Percentiles rank a stretch among this genome's conserved stretches.
Conservation (phyloP, 2,888 invertebrate genomes). For the Hecatera dysodea region DNA sequence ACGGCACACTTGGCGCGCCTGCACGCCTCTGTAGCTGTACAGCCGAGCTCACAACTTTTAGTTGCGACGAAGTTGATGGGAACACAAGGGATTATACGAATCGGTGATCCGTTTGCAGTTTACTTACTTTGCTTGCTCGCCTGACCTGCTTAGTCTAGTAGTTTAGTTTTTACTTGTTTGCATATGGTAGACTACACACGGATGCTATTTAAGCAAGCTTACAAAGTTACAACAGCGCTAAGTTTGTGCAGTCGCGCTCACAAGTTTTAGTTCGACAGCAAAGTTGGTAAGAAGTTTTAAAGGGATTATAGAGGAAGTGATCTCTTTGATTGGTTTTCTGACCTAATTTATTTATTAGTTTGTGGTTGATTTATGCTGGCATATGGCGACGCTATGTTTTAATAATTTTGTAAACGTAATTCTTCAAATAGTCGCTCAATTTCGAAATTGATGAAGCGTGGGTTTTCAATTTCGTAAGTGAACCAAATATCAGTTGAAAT, state of each 20-base stretch:
- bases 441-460: constrained; percentile 29
- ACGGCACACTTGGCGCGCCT: constrained; percentile 62
- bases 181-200: constrained; percentile 36
- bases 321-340: constrained; percentile 46
- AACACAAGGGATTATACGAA: constrained; percentile 42
- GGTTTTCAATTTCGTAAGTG: constrained; percentile 28
- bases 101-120: constrained; percentile 44
- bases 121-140: constrained; percentile 21
- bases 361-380: constrained; percentile 46
- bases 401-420: constrained; percentile 24
- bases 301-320: constrained; percentile 27
- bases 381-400: constrained; percentile 16
- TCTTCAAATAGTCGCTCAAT: constrained; percentile 33
- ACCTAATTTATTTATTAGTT: constrained; percentile 37
- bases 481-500: constrained; percentile 26
- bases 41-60: constrained; percentile 51
- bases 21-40: constrained; percentile 39
- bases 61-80: constrained; percentile 51
- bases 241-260: constrained; percentile 41
- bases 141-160: constrained; percentile 36
- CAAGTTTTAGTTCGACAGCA: constrained; percentile 41
- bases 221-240: constrained; percentile 39
- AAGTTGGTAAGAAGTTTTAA: constrained; percentile 44
- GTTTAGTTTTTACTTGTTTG: constrained; percentile 45
- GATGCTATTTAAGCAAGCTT: constrained; percentile 42